Evolutionary conservation across 2,888 invertebrate species (phyloP).

Genomic region (Sinohyriopsis cumingii): DNA sequence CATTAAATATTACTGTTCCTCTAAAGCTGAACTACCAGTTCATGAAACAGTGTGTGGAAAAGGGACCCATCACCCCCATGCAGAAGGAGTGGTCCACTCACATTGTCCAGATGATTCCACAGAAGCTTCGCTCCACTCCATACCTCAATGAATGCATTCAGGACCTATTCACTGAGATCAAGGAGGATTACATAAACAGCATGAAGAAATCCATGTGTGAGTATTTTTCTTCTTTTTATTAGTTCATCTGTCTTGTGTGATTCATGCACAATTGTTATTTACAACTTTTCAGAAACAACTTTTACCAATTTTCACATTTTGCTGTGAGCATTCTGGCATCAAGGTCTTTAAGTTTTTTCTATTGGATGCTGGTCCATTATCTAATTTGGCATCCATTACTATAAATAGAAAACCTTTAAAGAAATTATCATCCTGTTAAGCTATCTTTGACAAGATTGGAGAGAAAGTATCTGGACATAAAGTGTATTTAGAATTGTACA

Average conservation of each 20-base stretch:
- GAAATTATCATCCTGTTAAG: too few relatives aligned
- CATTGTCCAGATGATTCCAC: constrained; percentile 68
- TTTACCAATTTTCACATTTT: too few relatives aligned
- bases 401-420: too few relatives aligned
- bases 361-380: too few relatives aligned
- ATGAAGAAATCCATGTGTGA: constrained; percentile 72
- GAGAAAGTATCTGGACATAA: too few relatives aligned
- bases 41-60: constrained; percentile 70
- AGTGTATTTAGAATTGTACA: too few relatives aligned
- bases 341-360: too few relatives aligned
- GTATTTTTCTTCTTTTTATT: constrained; percentile 8
- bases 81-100: constrained; percentile 69
- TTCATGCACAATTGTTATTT: too few relatives aligned
- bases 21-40: constrained; percentile 70
- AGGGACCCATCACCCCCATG: constrained; percentile 69
- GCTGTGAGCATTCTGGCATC: too few relatives aligned
- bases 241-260: background rate
- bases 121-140: constrained; percentile 54
- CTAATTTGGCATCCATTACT: too few relatives aligned
- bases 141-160: constrained; percentile 54
- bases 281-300: background rate
- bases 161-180: constrained; percentile 67
- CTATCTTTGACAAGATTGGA: too few relatives aligned
- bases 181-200: constrained; percentile 64
- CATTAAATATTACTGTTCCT: background rate